Base-by-base conservation (phyloP, 2,113 vertebrate genomes). In the Galbula dea region DNA sequence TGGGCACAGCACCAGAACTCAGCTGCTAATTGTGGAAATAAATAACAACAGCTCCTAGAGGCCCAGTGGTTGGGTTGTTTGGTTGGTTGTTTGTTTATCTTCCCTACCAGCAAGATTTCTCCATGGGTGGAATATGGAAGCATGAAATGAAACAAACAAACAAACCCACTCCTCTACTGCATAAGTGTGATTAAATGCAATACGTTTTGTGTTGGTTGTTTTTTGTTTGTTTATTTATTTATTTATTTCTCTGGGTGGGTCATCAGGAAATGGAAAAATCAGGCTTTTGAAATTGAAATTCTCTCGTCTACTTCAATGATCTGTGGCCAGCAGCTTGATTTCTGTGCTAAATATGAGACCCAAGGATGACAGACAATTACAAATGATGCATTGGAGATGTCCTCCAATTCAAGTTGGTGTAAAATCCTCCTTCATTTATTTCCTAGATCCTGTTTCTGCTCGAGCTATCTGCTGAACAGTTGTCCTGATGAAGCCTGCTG, bases 1-100 rank as follows among this genome's bases (percentile, higher is more conserved):
- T 95, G 94, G 95, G 97, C 96, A 96, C 95, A 86, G 88, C 93
- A 97, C 94, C 96, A 97, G 96, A 97, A 97, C 93, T 95, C 69
- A 46, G 36, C 88, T 89, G 96, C 95, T 96, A 97, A 97, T 96
- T 97, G 96, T 95, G 69, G 94, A 95, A 97, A 97, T 96, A 97
- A 97, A 97, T 97, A 97, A 97, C 93, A 93, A 90, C 66, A 0
- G 91, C 95, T 96, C 96, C 93, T 95, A 85, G 89, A 97, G 95
- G 85, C 94, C 94, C 82, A 83, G 91, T 89, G 90, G 86, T 94
- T 93, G 95, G 93, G 88, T 92, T 92, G 93, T 92, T 95, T 88
- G 78, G 74, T 94, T 93, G 87, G 29, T 65, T 96, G 88, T 69
- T 92, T 94, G 89, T 96, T 96, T 94, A 93, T 95, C 93, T 59